Base-by-base conservation (phyloP, 2,888 invertebrate genomes). In the Zaprionus obscuricornis region DNA sequence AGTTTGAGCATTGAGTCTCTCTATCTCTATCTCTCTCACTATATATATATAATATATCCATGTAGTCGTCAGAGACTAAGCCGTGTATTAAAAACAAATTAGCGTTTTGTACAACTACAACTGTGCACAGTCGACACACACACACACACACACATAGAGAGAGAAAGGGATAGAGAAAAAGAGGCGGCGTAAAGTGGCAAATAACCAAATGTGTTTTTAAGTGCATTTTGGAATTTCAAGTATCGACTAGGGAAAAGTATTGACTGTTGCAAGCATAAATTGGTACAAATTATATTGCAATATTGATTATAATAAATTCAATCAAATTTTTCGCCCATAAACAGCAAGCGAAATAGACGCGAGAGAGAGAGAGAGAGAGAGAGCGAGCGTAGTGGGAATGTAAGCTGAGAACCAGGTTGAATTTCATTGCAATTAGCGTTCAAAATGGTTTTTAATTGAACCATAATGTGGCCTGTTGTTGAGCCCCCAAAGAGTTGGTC, bases 371-470 rank as follows among this genome's bases (percentile, higher is more conserved):
- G 5, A 40, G 7, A 18, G 22, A 4, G 7, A 22, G 22, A 5
- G 7, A 22, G 7, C 16, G 7, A 16, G 18, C 11, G 18, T 7
- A 37, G 20, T 20, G 16, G 22, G 7, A 22, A 7, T n/a, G n/a
- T n/a, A n/a, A n/a, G n/a, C n/a, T n/a, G n/a, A n/a, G n/a, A n/a
- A n/a, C n/a, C 43, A 33, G 46, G 10, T 36, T 34, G 27, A 27
- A 36, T 33, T 62, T 36, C 67, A 58, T 24, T 56, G 57, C 74
- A 67, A 74, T 74, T 73, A 78, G 71, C 64, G 62, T 7, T 65
- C 42, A 74, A 85, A 83, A 75, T 79, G 71, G 71, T 69, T 82
- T 85, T 77, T 85, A 86, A 85, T 85, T 85, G 86, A 85, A 64
- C 82, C 75, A 74, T 74, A 74, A 73, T 82, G 71, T 55, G 74